A percentile compares a stretch with the other conserved stretches of the same genome.
These are phyloP conservation scores for Lutraria lutraria DNA, from an alignment of 2,888 invertebrate species.

Conservation along the genomic window DNA sequence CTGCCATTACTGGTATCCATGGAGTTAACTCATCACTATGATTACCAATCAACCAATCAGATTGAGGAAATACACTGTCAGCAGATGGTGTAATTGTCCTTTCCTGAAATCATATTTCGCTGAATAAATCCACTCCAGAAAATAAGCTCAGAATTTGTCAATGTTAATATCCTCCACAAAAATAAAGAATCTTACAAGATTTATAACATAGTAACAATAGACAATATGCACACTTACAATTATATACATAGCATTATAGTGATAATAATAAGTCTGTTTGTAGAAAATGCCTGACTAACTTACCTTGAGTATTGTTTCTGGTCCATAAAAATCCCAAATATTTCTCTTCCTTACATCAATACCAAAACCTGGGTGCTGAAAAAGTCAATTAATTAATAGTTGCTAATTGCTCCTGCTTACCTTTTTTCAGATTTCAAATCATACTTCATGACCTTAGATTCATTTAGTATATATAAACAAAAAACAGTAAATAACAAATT, in stretches of 20 bases:
- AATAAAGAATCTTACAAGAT: too few relatives aligned
- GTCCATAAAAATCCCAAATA: slow-evolving; percentile 93
- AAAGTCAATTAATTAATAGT: slow-evolving; percentile 12
- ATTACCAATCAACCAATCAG: slow-evolving; percentile 98
- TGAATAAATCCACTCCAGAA: too few relatives aligned
- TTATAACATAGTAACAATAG: too few relatives aligned
- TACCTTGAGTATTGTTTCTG: slow-evolving; percentile 90
- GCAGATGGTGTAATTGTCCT: slow-evolving; percentile 90
- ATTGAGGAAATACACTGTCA: slow-evolving; percentile 90
- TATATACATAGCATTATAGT: too few relatives aligned
- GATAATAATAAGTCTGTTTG: neutral
- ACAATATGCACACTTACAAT: too few relatives aligned
- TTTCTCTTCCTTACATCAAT: slow-evolving; percentile 89
- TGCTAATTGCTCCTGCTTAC: too few relatives aligned
- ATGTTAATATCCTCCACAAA: too few relatives aligned
- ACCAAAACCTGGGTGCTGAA: slow-evolving; percentile 88
- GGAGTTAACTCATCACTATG: slow-evolving; percentile 99
- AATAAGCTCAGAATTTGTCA: too few relatives aligned
- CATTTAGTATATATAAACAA: too few relatives aligned
- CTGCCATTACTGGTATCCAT: slow-evolving; percentile 97
- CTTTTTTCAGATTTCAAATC: too few relatives aligned
- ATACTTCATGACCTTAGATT: too few relatives aligned
- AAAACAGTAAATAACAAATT: neutral
- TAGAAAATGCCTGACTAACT: slow-evolving; percentile 32
- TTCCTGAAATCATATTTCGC: slow-evolving; percentile 72